Percentiles rank a stretch among this genome's conserved stretches.
Conservation (phyloP, 92 coral and sea anemone species). For the Pocillopora grandis region DNA sequence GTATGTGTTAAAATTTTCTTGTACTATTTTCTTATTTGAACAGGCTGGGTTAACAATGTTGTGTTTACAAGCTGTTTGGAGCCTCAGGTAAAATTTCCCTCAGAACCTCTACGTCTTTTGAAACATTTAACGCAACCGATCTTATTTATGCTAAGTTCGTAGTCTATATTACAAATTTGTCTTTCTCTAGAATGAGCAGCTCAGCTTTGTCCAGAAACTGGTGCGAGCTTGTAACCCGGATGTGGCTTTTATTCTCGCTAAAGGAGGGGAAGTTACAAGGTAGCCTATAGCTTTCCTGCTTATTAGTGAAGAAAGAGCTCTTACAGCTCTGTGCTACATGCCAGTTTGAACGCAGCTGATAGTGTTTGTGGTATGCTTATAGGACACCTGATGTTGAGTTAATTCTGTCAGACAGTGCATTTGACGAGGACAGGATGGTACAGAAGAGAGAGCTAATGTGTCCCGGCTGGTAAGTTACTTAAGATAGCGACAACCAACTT, state of each 20-base stretch:
- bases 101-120: neutral
- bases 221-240: slow-evolving; percentile 82
- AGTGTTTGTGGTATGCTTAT: neutral
- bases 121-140: neutral
- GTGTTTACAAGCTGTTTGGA: slow-evolving; percentile 87
- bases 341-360: no score
- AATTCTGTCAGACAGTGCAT: slow-evolving; percentile 76
- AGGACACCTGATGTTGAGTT: slow-evolving; percentile 90
- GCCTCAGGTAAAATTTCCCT: slow-evolving; percentile 56
- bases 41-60: slow-evolving; percentile 82
- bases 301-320: neutral
- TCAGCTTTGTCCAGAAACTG: slow-evolving; percentile 71
- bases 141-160: no score
- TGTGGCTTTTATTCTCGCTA: slow-evolving; percentile 83
- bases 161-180: no score
- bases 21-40: neutral
- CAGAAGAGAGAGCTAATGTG: slow-evolving; percentile 78
- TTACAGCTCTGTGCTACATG: no score
- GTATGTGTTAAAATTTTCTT: neutral
- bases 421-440: slow-evolving; percentile 51
- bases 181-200: slow-evolving; percentile 64
- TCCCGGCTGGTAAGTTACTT: slow-evolving; percentile 79
- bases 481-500: no score
- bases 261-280: slow-evolving; percentile 86
- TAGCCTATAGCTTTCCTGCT: neutral